Evolutionary conservation across 2,888 invertebrate genomes (phyloP), one percentile per base, ranked within the genome.

Genomic region (Heteropelma amictum): DNA sequence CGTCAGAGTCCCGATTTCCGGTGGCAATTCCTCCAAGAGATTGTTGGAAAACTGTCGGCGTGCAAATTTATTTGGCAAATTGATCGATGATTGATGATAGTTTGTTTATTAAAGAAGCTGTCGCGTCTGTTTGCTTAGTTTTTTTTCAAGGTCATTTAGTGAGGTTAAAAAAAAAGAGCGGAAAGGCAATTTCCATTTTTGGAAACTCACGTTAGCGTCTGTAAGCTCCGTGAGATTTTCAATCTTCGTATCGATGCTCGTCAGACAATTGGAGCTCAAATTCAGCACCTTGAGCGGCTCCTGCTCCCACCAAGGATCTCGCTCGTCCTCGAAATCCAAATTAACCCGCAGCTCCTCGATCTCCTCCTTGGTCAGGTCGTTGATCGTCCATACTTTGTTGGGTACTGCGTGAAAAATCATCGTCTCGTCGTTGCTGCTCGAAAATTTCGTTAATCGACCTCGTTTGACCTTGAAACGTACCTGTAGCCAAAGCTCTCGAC

Each of bases 301-400:
- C 83, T 94, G 93, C 86, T 95, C 95, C 96, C 96, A 96, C 97
- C 97, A 97, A 77, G 91, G 92, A 78, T 92, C 92, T 53, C 92
- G 91, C 38, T 92, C 91, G 56, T 92, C 91, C 67, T 91, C 88
- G 81, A 93, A 92, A 85, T 93, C 93, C 51, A 93, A 87, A 77
- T 90, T 90, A 5, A 90, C 89, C 49, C 92, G 92, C 79, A 89
- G 75, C 40, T 86, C 74, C 54, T 80, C 82, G 17, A 92, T 91
- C 72, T 92, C 92, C 12, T 93, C 92, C 67, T 92, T 92, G 75
- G 93, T 92, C 72, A 93, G 89, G 79, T 94, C 93, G 85, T 95
- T 93, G 83, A 95, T 93, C 80, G 92, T 92, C 92, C 94, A 95
- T 73, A 95, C 91, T 90, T 92, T 93, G 65, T 92, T 92, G 76